Evolutionary conservation across 2,797 vertebrate genomes (phyloP).

Genomic region (Champsocephalus gunnari): DNA sequence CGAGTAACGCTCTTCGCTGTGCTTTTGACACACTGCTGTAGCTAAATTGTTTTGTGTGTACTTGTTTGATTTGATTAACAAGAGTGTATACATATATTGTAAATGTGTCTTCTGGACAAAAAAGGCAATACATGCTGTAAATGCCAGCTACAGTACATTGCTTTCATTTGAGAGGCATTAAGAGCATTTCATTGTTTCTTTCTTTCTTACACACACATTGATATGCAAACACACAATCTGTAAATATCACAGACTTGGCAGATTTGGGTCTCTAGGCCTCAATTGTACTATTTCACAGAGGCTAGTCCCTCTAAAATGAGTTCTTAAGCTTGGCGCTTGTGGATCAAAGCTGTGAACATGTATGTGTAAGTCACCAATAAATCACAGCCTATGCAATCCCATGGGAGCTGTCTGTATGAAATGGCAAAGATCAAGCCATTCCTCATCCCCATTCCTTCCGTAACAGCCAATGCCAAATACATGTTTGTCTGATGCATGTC

Average conservation of each 20-base stretch:
- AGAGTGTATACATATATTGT: background rate
- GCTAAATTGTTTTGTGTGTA: slow-evolving; percentile 10
- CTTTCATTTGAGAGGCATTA: slow-evolving; percentile 14
- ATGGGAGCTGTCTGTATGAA: background rate
- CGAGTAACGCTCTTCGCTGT: slow-evolving; percentile 7
- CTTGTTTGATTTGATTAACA: slow-evolving; percentile 28
- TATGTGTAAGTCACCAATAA: slow-evolving; percentile 4
- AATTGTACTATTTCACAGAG: slow-evolving; percentile 11
- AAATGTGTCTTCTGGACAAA: slow-evolving; percentile 8
- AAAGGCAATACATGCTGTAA: slow-evolving; percentile 2
- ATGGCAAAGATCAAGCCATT: slow-evolving; percentile 20
- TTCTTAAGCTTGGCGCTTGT: slow-evolving; percentile 17
- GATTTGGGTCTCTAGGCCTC: slow-evolving; percentile 3
- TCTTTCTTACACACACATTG: background rate
- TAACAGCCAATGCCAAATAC: slow-evolving; percentile 5
- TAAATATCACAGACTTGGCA: slow-evolving; percentile 3
- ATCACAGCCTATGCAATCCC: slow-evolving; percentile 1
- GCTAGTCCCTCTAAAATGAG: background rate
- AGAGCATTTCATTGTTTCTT: background rate
- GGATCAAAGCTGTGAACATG: background rate
- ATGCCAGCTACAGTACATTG: background rate
- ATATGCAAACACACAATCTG: background rate
- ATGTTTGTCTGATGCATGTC: slow-evolving; percentile 19
- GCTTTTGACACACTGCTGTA: slow-evolving; percentile 14
- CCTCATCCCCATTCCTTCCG: slow-evolving; percentile 12